These are phyloP conservation scores for Troides helena DNA, from an alignment of 2,888 invertebrate genomes.

Conservation along the genomic window DNA sequence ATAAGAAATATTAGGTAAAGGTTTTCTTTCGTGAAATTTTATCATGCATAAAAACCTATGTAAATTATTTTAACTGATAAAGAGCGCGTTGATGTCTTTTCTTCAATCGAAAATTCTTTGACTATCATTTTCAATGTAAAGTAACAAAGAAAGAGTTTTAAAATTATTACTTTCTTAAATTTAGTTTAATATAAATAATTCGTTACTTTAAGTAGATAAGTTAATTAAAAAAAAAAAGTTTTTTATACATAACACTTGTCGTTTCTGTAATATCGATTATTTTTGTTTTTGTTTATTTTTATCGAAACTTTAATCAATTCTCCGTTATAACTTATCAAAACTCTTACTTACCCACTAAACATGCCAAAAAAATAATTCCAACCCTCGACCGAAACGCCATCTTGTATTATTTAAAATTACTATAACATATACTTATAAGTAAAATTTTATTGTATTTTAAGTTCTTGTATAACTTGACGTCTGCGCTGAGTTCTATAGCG, in stretches of 20 bases:
- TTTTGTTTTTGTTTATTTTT: not conserved
- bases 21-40: not conserved
- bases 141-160: no score
- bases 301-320: constrained; percentile 22
- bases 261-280: no score
- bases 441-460: constrained; percentile 63
- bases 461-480: constrained; percentile 58
- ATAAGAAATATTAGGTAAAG: not conserved
- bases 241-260: no score
- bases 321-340: constrained; percentile 34
- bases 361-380: constrained; percentile 58
- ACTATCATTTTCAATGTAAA: no score
- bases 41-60: not conserved
- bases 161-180: not conserved
- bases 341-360: constrained; percentile 64
- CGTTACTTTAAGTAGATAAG: no score
- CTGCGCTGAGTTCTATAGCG: constrained; percentile 65
- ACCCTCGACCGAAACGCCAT: constrained; percentile 67
- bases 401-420: constrained; percentile 53
- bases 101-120: constrained; percentile 15
- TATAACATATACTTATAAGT: constrained; percentile 47
- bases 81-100: constrained; percentile 44
- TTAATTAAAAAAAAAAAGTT: no score
- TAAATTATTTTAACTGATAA: not conserved
- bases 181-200: no score